Evolutionary conservation across 2,888 invertebrate genomes (phyloP), one percentile per base, ranked within the genome.

Genomic region (Leucozona laternaria): DNA sequence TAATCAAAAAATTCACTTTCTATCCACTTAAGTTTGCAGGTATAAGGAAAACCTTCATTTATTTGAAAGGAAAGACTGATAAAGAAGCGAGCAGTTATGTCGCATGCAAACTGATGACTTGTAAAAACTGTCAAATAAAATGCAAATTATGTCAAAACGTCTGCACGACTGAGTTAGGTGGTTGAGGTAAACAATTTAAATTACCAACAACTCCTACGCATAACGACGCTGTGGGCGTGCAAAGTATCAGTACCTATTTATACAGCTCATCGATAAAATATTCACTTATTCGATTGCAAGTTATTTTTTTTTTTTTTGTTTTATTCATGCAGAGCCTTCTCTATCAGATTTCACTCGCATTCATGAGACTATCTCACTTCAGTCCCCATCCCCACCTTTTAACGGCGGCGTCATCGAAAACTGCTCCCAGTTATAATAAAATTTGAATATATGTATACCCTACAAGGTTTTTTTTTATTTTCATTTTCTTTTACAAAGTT

Each of bases 51-150:
- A 40, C 50, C 22, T n/a, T 53, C 53, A 78, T 22, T 43, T 45
- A 50, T 25, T 17, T 62, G 73, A 53, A 80, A 76, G 73, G 28
- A 13, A 55, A 55, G 31, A 48, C 43, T 43, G 57, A n/a, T 60
- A 31, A 34, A 45, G 20, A 22, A 50, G 50, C 28, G 57, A 45
- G n/a, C 37, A 48, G 64, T 17, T 11, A 10, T 20, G 60, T 25
- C 17, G 48, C 13, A 66, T 48, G 15, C 34, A 66, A 66, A 66
- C 68, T 68, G 53, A 64, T 60, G 78, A 85, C 88, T 84, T 88
- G 88, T 88, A 88, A 79, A 88, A 82, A 88, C 89, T 89, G 89
- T 90, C 90, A 90, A 90, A 90, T 90, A 88, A 90, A 90, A 90
- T 89, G 90, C 89, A 90, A 90, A 90, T 90, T 89, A 89, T 89